Conservation (phyloP, 2,113 vertebrate species). For the Baryphthengus martii region DNA sequence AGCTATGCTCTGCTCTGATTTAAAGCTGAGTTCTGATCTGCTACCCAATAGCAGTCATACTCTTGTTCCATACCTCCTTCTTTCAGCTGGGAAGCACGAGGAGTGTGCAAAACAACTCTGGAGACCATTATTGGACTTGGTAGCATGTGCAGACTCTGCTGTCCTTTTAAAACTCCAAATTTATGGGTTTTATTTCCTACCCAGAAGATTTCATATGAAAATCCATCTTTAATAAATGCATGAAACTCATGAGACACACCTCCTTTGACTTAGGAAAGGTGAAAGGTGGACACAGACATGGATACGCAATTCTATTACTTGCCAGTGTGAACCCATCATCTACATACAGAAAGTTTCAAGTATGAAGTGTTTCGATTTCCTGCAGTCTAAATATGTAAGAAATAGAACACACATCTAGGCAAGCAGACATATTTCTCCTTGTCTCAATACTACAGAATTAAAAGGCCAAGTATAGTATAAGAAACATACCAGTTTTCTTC, state of each 20-base stretch:
- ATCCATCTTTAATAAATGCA: not conserved
- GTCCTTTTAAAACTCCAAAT: not conserved
- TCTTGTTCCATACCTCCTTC: not conserved
- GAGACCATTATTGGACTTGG: not conserved
- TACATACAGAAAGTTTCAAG: not conserved
- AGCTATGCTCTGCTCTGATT: too few relatives aligned
- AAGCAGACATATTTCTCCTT: not conserved
- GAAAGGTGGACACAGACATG: not conserved
- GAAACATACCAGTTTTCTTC: constrained; percentile 85
- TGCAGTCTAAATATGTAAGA: not conserved
- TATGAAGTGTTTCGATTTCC: not conserved
- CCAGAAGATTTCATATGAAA: not conserved
- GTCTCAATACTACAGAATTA: not conserved
- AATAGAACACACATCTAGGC: not conserved
- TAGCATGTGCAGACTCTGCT: not conserved
- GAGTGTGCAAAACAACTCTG: not conserved
- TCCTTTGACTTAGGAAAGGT: not conserved
- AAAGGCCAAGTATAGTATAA: not conserved
- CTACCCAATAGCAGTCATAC: not conserved
- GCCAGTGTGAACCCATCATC: not conserved
- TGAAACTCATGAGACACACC: not conserved
- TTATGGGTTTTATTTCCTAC: not conserved
- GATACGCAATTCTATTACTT: not conserved
- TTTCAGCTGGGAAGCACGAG: not conserved
- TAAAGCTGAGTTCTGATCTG: not conserved